phyloP scores from a whole-genome alignment of 2,113 vertebrate species.

The Arizona elegans region DNA sequence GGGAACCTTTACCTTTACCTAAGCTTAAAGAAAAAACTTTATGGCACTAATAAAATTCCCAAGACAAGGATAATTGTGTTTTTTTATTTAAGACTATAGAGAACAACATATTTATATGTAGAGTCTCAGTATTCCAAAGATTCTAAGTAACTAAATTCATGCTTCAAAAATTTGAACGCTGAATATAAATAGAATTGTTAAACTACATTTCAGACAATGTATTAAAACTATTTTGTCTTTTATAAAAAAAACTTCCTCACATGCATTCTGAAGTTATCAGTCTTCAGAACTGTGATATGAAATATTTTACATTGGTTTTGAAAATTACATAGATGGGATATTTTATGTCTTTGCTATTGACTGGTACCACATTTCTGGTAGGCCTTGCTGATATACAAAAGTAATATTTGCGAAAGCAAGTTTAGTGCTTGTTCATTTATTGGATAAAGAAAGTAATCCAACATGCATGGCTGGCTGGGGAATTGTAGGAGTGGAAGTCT shows the following conservation, averaged over 20 bases:
- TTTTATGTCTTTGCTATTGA: neutral
- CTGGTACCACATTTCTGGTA: neutral
- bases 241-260: neutral
- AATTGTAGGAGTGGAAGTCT: neutral
- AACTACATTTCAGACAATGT: neutral
- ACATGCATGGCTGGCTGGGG: neutral
- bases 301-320: neutral
- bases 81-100: conserved; percentile 67
- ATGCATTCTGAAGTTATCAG: neutral
- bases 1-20: neutral
- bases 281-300: neutral
- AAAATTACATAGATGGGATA: neutral
- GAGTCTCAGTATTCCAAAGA: conserved; percentile 57
- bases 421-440: neutral
- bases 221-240: neutral
- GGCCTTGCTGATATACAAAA: neutral
- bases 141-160: conserved; percentile 24
- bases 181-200: conserved; percentile 19
- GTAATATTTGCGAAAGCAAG: neutral
- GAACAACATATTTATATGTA: conserved; percentile 74
- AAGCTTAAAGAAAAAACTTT: conserved; percentile 75
- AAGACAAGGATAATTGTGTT: conserved; percentile 74
- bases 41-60: conserved; percentile 80
- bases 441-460: neutral
- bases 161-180: conserved; percentile 29